Evolutionary conservation across 2,888 invertebrate genomes (phyloP).

Genomic region (Agrochola lota): DNA sequence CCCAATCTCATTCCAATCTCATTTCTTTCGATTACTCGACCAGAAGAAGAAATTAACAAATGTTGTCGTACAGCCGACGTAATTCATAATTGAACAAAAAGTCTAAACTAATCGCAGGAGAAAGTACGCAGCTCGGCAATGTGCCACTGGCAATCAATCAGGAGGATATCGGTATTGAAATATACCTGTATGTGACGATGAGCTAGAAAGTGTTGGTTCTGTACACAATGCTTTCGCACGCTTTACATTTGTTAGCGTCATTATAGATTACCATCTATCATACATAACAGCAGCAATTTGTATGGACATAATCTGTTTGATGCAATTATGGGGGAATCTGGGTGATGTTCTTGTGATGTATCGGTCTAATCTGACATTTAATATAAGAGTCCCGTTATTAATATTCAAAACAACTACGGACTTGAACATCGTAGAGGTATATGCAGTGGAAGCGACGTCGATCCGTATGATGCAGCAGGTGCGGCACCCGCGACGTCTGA

Average conservation of each 20-base stretch:
- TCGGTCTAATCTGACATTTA: slow-evolving; percentile 22
- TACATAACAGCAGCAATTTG: slow-evolving; percentile 38
- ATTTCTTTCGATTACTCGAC: slow-evolving; percentile 84
- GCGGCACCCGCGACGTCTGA: slow-evolving; percentile 48
- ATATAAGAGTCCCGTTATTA: slow-evolving; percentile 28
- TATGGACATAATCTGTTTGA: slow-evolving; percentile 37
- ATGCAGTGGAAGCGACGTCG: slow-evolving; percentile 21
- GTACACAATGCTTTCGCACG: slow-evolving; percentile 70
- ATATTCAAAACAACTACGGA: slow-evolving; percentile 31
- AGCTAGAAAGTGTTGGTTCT: slow-evolving; percentile 64
- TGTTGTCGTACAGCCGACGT: slow-evolving; percentile 73
- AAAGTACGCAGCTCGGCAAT: slow-evolving; percentile 73
- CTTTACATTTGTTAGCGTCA: slow-evolving; percentile 62
- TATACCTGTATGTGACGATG: slow-evolving; percentile 68
- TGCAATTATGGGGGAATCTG: slow-evolving; percentile 47
- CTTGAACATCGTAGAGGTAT: slow-evolving; percentile 11
- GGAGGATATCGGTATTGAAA: slow-evolving; percentile 72
- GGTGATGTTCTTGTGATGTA: slow-evolving; percentile 33
- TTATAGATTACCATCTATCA: slow-evolving; percentile 66
- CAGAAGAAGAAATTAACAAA: slow-evolving; percentile 83
- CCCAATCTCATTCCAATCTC: slow-evolving; percentile 86
- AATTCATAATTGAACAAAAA: slow-evolving; percentile 78
- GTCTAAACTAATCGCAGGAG: slow-evolving; percentile 76
- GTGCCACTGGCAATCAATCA: slow-evolving; percentile 78
- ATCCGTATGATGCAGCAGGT: slow-evolving; percentile 48